phyloP scores from a whole-genome alignment of 2,113 vertebrate species.

The Ameiurus melas region DNA sequence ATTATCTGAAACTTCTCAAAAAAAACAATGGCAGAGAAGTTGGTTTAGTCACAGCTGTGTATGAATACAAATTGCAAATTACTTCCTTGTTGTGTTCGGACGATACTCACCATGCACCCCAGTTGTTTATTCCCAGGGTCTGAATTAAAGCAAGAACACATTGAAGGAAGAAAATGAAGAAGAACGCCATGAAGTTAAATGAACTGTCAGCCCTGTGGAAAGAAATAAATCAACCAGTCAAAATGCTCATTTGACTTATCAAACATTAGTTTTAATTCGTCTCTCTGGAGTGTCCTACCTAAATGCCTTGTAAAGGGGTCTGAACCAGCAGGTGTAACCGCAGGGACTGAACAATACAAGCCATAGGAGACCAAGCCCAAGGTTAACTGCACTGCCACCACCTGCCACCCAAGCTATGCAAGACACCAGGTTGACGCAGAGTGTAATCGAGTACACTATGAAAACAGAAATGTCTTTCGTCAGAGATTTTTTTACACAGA shows the following conservation, averaged over 20 bases:
- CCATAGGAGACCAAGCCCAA: slow-evolving; percentile 89
- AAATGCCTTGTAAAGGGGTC: slow-evolving; percentile 92
- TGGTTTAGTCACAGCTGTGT: neutral
- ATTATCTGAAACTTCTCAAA: neutral
- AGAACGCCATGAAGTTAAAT: slow-evolving; percentile 96
- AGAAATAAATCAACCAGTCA: neutral
- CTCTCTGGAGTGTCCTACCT: slow-evolving; percentile 71
- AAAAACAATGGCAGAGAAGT: neutral
- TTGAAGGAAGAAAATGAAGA: slow-evolving; percentile 91
- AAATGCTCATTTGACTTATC: neutral
- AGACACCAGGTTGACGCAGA: slow-evolving; percentile 81
- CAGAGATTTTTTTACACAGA: neutral
- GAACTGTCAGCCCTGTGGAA: slow-evolving; percentile 87
- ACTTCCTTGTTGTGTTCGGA: slow-evolving; percentile 39
- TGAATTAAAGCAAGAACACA: slow-evolving; percentile 83
- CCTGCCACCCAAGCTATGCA: slow-evolving; percentile 94
- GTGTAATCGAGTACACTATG: slow-evolving; percentile 85
- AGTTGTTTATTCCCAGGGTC: slow-evolving; percentile 79
- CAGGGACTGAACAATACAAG: slow-evolving; percentile 89
- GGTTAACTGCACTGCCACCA: slow-evolving; percentile 76
- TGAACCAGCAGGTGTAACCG: slow-evolving; percentile 91
- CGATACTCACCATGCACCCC: slow-evolving; percentile 88
- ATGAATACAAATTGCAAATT: neutral
- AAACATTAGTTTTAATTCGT: neutral
- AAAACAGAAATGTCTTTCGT: slow-evolving; percentile 20